Evolutionary conservation across 2,113 vertebrate species (phyloP).

Genomic region (Leptosomus discolor): DNA sequence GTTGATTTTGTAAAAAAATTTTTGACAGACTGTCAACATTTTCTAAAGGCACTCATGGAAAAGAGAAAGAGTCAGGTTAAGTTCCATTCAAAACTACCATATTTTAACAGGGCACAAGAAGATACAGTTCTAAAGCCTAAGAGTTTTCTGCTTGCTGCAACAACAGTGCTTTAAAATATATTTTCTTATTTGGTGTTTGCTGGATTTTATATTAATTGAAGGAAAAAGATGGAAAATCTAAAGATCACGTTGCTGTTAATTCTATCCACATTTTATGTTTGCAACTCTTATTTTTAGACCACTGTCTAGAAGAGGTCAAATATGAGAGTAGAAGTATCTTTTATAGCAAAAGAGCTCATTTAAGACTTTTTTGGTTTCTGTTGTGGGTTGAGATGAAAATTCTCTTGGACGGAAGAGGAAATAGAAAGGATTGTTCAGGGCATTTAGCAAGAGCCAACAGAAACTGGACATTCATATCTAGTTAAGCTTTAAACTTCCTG

Average conservation of each 20-base stretch:
- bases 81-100: too few relatives aligned
- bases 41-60: background rate
- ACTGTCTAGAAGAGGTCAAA: background rate
- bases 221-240: background rate
- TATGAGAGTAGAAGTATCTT: background rate
- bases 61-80: background rate
- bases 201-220: background rate
- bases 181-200: background rate
- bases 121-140: background rate
- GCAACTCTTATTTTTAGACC: background rate
- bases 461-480: background rate
- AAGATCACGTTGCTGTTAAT: background rate
- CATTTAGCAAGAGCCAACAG: background rate
- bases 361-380: background rate
- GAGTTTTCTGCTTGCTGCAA: background rate
- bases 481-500: background rate
- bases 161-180: background rate
- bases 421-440: background rate
- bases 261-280: background rate
- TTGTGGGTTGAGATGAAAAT: background rate
- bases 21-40: background rate
- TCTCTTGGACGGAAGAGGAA: background rate
- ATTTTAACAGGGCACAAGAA: background rate
- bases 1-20: background rate
- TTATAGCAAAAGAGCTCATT: background rate